A percentile compares a stretch with the other conserved stretches of the same genome.
phyloP scores from a whole-genome alignment of 2,113 vertebrate species.

The Psilopsiagon aurifrons region DNA sequence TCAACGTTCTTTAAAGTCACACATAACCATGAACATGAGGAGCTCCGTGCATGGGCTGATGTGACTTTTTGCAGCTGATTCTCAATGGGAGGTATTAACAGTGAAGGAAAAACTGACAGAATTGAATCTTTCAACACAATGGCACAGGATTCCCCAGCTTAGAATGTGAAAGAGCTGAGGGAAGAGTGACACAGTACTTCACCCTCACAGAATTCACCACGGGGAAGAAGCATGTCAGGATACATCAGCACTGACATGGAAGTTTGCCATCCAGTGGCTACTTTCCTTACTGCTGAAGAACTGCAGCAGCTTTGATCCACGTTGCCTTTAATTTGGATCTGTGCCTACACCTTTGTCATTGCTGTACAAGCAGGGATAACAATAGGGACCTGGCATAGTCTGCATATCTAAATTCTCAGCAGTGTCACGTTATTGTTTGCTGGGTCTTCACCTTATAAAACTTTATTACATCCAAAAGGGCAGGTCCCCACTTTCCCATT shows the following conservation, averaged over 20 bases:
- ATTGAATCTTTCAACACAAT: not conserved
- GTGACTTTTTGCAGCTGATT: not conserved
- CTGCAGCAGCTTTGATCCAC: not conserved
- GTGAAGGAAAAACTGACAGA: not conserved
- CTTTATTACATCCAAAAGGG: not conserved
- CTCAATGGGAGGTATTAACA: not conserved
- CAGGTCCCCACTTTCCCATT: not conserved
- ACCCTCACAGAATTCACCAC: not conserved
- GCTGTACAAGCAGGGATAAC: not conserved
- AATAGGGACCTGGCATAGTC: not conserved
- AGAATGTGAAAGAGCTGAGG: not conserved
- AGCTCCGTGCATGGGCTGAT: not conserved
- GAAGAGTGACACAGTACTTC: not conserved
- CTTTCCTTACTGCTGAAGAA: not conserved
- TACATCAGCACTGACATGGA: not conserved
- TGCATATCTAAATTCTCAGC: not conserved
- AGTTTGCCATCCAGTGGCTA: not conserved
- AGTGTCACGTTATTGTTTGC: not conserved
- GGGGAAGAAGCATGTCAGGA: not conserved
- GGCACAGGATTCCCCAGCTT: not conserved
- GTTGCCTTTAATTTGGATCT: not conserved
- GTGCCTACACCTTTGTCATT: not conserved
- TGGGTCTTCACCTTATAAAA: not conserved
- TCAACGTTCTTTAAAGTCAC: not conserved
- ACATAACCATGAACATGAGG: fast-evolving